A percentile compares a stretch with the other conserved stretches of the same genome.
Evolutionary conservation across 2,888 invertebrate genomes (phyloP).

Genomic region (Suillia variegata): DNA sequence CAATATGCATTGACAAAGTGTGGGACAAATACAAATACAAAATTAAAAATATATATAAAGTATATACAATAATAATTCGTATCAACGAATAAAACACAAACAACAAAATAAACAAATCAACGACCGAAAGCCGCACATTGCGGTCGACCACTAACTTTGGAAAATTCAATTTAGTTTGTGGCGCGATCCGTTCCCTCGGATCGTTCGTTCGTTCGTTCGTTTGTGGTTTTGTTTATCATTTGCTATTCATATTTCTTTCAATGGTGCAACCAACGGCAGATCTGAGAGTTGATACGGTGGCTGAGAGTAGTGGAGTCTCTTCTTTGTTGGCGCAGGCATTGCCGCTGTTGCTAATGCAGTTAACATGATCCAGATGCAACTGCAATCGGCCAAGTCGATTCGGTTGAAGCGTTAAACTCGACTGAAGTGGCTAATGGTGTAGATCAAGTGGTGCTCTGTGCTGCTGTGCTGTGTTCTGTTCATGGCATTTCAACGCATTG

Average conservation of each 20-base stretch:
- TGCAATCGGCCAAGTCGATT: no score
- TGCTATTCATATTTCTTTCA: background rate
- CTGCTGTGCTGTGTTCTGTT: no score
- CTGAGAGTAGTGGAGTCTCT: background rate
- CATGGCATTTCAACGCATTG: no score
- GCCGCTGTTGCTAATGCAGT: constrained; percentile 6
- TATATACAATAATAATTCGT: background rate
- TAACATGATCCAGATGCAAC: background rate
- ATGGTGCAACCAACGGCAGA: background rate
- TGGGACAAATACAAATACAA: no score
- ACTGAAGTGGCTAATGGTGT: no score
- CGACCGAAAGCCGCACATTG: constrained; percentile 5
- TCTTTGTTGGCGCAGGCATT: background rate
- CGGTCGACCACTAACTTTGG: constrained; percentile 6
- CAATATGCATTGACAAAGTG: no score
- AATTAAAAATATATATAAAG: no score
- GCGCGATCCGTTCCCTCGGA: no score
- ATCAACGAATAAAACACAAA: background rate
- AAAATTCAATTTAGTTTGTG: background rate
- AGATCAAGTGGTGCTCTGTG: no score
- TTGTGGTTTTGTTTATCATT: background rate
- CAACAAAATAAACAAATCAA: constrained; percentile 2
- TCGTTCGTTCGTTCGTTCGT: no score
- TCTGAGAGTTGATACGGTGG: background rate
- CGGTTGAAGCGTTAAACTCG: no score